A percentile compares a stretch with the other conserved stretches of the same genome.
phyloP scores from a whole-genome alignment of 2,113 vertebrate species.

The Ammospiza caudacuta region DNA sequence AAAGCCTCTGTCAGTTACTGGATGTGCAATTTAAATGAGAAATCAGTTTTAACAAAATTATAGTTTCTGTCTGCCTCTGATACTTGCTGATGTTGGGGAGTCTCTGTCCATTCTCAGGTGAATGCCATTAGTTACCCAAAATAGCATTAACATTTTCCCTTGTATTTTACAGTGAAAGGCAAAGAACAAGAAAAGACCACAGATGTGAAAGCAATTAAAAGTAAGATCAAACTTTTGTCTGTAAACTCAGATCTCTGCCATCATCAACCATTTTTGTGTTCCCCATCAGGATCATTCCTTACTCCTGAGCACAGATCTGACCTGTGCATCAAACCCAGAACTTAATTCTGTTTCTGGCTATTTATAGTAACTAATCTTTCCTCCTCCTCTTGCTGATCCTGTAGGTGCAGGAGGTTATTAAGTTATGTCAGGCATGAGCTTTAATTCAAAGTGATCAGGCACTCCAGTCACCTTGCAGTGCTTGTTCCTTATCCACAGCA shows the following conservation, averaged over 20 bases:
- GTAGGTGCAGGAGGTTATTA: not conserved
- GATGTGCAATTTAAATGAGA: not conserved
- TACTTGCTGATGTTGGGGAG: not conserved
- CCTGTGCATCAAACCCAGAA: not conserved
- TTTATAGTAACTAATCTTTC: slow-evolving; percentile 23
- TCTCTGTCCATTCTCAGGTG: not conserved
- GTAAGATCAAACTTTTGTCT: slow-evolving; percentile 73
- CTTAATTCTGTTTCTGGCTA: not conserved
- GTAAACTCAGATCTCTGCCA: not conserved
- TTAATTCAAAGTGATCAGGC: not conserved
- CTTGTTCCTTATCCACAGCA: not conserved
- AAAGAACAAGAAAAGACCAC: slow-evolving; percentile 89
- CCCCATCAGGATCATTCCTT: not conserved
- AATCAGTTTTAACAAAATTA: not conserved
- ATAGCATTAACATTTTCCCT: slow-evolving; percentile 8
- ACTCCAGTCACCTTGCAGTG: not conserved
- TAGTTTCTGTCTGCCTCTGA: not conserved
- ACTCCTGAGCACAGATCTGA: not conserved
- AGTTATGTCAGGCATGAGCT: not conserved
- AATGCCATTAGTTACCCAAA: not conserved
- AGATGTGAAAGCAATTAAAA: slow-evolving; percentile 85
- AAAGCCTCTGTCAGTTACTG: not conserved
- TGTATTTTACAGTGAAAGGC: slow-evolving; percentile 87
- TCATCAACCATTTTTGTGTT: not conserved
- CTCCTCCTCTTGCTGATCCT: not conserved